phyloP scores from a whole-genome alignment of 2,888 invertebrate species.

The Dusona sp. region DNA sequence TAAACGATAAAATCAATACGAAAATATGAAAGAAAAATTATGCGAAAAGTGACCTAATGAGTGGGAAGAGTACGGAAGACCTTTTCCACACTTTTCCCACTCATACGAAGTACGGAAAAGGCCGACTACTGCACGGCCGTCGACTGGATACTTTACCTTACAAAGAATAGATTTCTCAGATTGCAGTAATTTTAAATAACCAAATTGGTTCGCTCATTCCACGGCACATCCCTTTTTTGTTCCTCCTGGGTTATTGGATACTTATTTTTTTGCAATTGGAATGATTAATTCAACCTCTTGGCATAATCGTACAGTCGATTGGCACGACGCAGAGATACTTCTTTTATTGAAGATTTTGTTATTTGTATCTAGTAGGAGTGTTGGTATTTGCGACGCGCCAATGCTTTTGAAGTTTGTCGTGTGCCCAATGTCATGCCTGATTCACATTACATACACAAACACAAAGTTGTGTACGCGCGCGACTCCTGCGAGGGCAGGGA shows the following conservation, averaged over 20 bases:
- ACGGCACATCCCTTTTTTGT: not conserved
- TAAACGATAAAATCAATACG: too few species aligned
- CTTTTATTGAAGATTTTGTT: not conserved
- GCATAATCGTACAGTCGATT: not conserved
- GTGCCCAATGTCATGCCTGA: conserved; percentile 79
- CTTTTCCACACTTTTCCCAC: too few species aligned
- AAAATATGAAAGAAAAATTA: too few species aligned
- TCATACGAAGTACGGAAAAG: too few species aligned
- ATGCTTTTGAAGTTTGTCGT: conserved; percentile 77
- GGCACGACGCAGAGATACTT: not conserved
- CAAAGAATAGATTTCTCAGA: not conserved
- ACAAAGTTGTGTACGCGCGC: conserved; percentile 5
- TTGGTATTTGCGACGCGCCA: conserved; percentile 24
- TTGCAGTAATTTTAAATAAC: not conserved
- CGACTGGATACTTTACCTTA: too few species aligned
- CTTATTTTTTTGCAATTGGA: not conserved
- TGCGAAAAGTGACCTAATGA: too few species aligned
- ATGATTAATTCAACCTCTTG: not conserved
- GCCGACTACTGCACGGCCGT: too few species aligned
- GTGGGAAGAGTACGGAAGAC: too few species aligned
- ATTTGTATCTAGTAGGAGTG: not conserved
- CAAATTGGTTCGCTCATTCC: not conserved
- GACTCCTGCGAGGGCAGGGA: conserved; percentile 36
- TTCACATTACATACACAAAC: conserved; percentile 72
- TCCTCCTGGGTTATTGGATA: not conserved